These are phyloP conservation scores for Rhinopithecus roxellana DNA, from an alignment of 2,113 vertebrate genomes.

Conservation along the genomic window DNA sequence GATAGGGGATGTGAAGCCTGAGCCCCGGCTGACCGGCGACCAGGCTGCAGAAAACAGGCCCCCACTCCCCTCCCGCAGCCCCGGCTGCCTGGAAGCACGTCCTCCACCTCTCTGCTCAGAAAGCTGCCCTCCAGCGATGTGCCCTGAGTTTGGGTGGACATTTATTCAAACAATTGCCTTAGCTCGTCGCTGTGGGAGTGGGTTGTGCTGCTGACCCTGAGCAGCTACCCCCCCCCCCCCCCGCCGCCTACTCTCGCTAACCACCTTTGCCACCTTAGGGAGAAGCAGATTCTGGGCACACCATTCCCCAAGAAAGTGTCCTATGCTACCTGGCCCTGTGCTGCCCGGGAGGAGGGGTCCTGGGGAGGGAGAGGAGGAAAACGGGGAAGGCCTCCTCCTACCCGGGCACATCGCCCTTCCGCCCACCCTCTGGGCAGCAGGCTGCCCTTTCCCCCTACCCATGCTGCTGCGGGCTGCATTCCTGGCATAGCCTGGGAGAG, in stretches of 20 bases:
- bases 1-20: too few species aligned
- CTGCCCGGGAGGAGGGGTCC: neutral
- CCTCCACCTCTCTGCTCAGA: neutral
- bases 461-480: constrained; percentile 46
- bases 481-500: constrained; percentile 60
- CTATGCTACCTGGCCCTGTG: neutral
- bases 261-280: too few species aligned
- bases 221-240: neutral
- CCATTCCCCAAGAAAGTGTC: neutral
- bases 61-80: neutral
- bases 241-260: too few species aligned
- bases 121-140: neutral
- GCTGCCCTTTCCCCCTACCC: constrained; percentile 10
- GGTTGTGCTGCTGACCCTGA: neutral
- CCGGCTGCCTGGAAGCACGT: neutral
- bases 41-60: neutral
- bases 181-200: neutral
- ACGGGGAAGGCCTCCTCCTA: neutral
- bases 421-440: constrained; percentile 5
- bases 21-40: too few species aligned
- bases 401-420: neutral
- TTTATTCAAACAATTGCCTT: neutral
- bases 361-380: neutral
- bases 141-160: neutral
- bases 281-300: neutral